Evolutionary conservation across 2,113 vertebrate species (phyloP).

Genomic region (Eudorcas thomsonii): DNA sequence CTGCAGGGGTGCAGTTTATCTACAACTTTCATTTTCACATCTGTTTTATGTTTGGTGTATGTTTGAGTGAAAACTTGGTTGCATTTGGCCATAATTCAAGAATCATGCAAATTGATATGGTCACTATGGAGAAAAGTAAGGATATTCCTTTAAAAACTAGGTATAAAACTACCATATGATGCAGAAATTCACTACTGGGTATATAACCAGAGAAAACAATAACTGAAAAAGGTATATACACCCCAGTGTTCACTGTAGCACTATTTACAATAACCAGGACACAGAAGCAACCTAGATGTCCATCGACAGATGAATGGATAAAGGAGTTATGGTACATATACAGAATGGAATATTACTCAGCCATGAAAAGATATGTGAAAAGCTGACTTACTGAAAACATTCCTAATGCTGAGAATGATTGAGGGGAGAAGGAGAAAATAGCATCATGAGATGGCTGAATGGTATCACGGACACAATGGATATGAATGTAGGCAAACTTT

Average conservation of each 20-base stretch:
- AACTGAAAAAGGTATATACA: neutral
- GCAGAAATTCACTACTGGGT: neutral
- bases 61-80: neutral
- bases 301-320: neutral
- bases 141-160: neutral
- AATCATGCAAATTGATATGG: neutral
- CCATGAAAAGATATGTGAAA: neutral
- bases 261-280: neutral
- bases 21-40: neutral
- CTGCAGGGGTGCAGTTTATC: neutral
- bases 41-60: neutral
- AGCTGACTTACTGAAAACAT: neutral
- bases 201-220: neutral
- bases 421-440: neutral
- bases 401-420: neutral
- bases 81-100: neutral
- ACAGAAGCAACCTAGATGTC: neutral
- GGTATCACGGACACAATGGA: accelerated
- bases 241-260: neutral
- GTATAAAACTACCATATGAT: neutral
- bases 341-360: neutral
- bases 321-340: neutral
- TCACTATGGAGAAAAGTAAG: neutral
- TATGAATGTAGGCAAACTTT: neutral
- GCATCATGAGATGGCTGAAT: neutral